These are phyloP conservation scores for Heterochromis multidens DNA, from an alignment of 2,113 vertebrate genomes.

Conservation along the genomic window DNA sequence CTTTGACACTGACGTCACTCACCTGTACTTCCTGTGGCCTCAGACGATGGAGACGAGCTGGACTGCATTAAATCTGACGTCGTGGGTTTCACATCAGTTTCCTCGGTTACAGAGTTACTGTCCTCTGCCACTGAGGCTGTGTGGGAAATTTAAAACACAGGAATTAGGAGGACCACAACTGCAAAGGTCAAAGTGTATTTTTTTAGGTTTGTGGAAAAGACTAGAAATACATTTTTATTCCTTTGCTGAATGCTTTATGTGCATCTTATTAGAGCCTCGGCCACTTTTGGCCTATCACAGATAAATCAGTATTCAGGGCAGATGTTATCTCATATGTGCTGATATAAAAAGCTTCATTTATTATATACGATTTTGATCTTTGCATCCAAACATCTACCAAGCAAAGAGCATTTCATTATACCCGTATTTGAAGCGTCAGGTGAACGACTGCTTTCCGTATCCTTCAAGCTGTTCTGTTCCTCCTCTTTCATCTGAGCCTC, in stretches of 20 bases:
- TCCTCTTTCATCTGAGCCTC: constrained; percentile 67
- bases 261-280: too few relatives aligned
- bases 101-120: not conserved
- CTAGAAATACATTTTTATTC: not conserved
- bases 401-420: not conserved
- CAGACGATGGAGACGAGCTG: not conserved
- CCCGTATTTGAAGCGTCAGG: constrained; percentile 5
- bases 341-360: not conserved
- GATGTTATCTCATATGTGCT: not conserved
- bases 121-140: not conserved
- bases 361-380: too few relatives aligned
- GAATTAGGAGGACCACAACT: not conserved
- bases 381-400: fast-evolving
- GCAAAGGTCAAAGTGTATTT: too few relatives aligned
- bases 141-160: not conserved
- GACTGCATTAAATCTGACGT: not conserved
- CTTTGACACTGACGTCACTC: not conserved
- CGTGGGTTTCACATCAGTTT: constrained; percentile 33
- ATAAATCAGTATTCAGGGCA: fast-evolving
- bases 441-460: not conserved
- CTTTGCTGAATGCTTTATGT: too few relatives aligned
- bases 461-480: not conserved
- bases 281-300: not conserved
- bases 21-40: constrained; percentile 23
- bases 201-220: too few relatives aligned